A percentile compares a stretch with the other conserved stretches of the same genome.
Conservation (phyloP, 2,113 vertebrate genomes). For the Lycocorax pyrrhopterus region DNA sequence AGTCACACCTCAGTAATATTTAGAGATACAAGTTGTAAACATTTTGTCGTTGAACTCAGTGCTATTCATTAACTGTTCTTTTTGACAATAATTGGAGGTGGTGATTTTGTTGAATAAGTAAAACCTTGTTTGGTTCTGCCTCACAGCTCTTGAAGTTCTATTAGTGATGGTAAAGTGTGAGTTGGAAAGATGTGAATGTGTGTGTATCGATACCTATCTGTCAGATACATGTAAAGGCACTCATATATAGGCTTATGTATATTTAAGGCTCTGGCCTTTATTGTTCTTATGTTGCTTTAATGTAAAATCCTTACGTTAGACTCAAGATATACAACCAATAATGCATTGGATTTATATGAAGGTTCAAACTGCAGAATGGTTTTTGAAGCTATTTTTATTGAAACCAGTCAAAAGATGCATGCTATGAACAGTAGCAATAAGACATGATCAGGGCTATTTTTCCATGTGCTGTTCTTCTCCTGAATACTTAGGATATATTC, state of each 20-base stretch:
- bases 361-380: background rate
- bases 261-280: background rate
- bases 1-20: background rate
- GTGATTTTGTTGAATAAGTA: background rate
- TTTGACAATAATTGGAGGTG: background rate
- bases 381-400: background rate
- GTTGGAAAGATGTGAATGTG: background rate
- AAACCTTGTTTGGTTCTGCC: background rate
- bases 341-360: background rate
- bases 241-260: background rate
- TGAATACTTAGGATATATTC: background rate
- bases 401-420: background rate
- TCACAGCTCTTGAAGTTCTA: background rate
- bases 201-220: fast-evolving
- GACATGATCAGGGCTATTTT: background rate
- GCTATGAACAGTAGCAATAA: background rate
- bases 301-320: background rate
- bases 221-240: background rate
- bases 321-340: background rate
- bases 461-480: background rate
- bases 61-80: background rate
- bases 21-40: background rate
- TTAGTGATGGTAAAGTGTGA: background rate
- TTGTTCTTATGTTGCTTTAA: background rate
- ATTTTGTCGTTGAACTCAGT: background rate